Evolutionary conservation across 2,797 vertebrate species (phyloP), one percentile per base, ranked within the genome.

Genomic region (Ataeniobius toweri): DNA sequence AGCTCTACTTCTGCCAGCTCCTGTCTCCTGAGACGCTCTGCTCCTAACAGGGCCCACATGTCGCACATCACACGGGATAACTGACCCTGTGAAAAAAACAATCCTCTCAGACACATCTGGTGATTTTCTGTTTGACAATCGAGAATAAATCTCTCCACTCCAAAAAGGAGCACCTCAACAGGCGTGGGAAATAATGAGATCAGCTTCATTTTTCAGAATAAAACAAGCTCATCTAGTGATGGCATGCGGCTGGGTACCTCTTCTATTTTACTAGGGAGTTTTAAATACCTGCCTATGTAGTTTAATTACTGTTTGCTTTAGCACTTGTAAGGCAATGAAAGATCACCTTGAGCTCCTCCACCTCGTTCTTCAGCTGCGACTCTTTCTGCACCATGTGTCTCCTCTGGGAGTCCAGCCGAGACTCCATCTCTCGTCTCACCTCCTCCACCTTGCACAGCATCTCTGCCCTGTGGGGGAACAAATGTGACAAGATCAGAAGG

Each of bases 341-440:
- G 22, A 73, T 88, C 93, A 98, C 97, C 96, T 97, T 98, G 22
- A 98, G 94, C 73, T 97, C 96, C 84, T 98, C 96, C 82, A 98
- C 96, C 81, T 98, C 96, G 6, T 91, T 96, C 93, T 96, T 97
- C 86, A 98, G 91, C 80, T 96, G 87, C 36, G 95, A 96, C 87
- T 98, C 96, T 87, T 97, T 97, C 91, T 97, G 97, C 88, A 98
- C 97, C 97, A 97, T 97, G 88, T 98, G 96, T 86, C 97, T 95
- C 88, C 97, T 97, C 92, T 98, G 97, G 1, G 97, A 97, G 92
- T 98, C 96, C 92, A 98, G 86, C 59, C 96, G 95, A 48, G 97
- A 97, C 90, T 98, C 97, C 97, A 98, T 97, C 92, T 98, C 97
- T 77, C 94, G 94, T 82, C 96, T 96, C 89, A 97, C 93, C 83